Evolutionary conservation across 2,888 invertebrate species (phyloP).

Genomic region (Mythimna pallens): DNA sequence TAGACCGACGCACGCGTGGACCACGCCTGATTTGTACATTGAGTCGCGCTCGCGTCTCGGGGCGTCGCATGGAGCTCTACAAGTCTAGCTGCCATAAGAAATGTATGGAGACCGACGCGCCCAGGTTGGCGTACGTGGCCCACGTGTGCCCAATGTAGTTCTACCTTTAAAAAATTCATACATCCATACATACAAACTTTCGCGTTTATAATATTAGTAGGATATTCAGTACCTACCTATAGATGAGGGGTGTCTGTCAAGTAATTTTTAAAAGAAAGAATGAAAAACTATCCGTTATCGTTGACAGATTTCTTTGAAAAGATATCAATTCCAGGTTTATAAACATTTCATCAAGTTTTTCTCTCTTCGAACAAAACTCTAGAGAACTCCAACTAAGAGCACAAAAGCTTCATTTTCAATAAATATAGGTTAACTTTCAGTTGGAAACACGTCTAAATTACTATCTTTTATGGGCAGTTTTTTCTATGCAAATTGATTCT

Average conservation of each 20-base stretch:
- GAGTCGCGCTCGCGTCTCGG: too few species aligned
- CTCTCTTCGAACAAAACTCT: conserved; percentile 25
- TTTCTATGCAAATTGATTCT: conserved; percentile 79
- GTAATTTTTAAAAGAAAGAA: conserved; percentile 30
- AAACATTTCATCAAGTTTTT: conserved; percentile 26
- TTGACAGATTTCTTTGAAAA: conserved; percentile 5
- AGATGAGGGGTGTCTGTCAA: background rate
- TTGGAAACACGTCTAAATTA: conserved; percentile 63
- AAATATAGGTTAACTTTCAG: conserved; percentile 54
- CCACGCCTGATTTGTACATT: too few species aligned
- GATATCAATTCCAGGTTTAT: background rate
- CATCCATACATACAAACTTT: too few species aligned
- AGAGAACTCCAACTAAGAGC: conserved; percentile 21
- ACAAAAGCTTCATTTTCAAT: conserved; percentile 54
- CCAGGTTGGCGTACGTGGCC: too few species aligned
- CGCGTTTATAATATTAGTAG: too few species aligned
- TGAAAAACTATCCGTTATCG: conserved; percentile 24
- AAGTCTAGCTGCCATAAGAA: too few species aligned
- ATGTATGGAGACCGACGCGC: too few species aligned
- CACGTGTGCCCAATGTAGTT: too few species aligned
- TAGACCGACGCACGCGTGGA: too few species aligned
- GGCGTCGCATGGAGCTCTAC: too few species aligned
- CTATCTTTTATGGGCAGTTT: conserved; percentile 66
- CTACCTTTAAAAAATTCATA: too few species aligned
- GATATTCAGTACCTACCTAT: too few species aligned